Evolutionary conservation across 2,113 vertebrate genomes (phyloP).

Genomic region (Corydoras sp.): DNA sequence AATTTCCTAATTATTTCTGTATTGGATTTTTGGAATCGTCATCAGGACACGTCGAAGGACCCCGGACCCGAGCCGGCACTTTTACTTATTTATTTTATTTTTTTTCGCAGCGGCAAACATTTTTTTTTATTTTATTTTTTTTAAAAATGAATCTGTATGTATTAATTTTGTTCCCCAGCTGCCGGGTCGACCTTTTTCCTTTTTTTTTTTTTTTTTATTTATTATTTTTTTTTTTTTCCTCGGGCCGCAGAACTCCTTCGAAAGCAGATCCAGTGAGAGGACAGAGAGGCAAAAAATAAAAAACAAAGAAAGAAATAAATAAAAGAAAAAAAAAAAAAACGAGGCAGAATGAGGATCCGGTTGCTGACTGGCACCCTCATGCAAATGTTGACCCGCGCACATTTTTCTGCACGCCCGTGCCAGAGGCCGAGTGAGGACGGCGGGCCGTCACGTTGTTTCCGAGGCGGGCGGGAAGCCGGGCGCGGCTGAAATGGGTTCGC

Average conservation of each 20-base stretch:
- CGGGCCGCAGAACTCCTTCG: constrained; percentile 59
- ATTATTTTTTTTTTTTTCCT: constrained; percentile 22
- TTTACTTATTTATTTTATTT: not conserved
- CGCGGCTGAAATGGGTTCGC: too few species aligned
- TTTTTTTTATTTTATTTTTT: not conserved
- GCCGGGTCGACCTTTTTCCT: constrained; percentile 49
- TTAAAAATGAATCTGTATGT: constrained; percentile 62
- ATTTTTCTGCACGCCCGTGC: constrained; percentile 68
- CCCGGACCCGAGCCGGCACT: constrained; percentile 38
- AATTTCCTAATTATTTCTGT: constrained; percentile 76
- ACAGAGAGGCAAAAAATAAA: constrained; percentile 7
- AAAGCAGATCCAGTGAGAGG: constrained; percentile 55
- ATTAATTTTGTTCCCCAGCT: constrained; percentile 63
- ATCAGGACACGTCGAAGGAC: constrained; percentile 69
- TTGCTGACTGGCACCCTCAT: constrained; percentile 37
- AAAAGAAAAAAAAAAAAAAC: not conserved
- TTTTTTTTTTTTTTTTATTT: constrained; percentile 20
- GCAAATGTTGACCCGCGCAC: constrained; percentile 68
- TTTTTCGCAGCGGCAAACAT: constrained; percentile 67
- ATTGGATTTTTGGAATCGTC: constrained; percentile 78
- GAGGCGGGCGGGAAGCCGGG: not conserved
- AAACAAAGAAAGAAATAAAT: too few species aligned
- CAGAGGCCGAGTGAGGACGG: too few species aligned
- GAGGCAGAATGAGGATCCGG: constrained; percentile 30
- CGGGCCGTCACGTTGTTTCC: too few species aligned